Evolutionary conservation across 2,888 invertebrate genomes (phyloP), one percentile per base, ranked within the genome.

Genomic region (Abrostola tripartita): DNA sequence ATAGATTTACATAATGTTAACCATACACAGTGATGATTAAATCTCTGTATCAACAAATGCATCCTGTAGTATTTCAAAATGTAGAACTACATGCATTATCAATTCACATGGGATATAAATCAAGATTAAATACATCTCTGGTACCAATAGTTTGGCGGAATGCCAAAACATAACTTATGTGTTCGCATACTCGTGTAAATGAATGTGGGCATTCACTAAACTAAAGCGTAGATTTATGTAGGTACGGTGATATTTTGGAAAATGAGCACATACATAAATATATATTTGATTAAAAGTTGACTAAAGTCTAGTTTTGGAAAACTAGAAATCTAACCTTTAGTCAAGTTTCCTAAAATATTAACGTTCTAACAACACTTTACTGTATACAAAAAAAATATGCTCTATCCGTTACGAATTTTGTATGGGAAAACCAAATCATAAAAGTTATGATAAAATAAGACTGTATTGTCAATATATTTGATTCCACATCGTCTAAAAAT

Each of bases 121-220:
- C 82, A 82, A 75, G 70, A 79, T 78, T 82, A 79, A 84, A 80
- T 71, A 77, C 76, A 69, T 69, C 68, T 78, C 79, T 75, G 70
- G 64, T 75, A 75, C 65, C 71, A 69, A 67, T 67, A 57, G 72
- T 58, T 82, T 86, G 86, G 86, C 79, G 57, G 11, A 40, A 14
- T 51, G 81, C 86, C 86, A 86, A 84, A 72, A 68, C 62, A 78
- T 81, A 76, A 81, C 81, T 81, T 78, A 83, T 50, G 56, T 61
- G 61, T 62, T 68, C 38, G 59, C 65, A 71, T 65, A 60, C 64
- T 61, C 52, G 41, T 53, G 52, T 49, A 62, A 61, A 66, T 54
- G 14, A 60, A 52, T 55, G 50, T 63, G 60, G 51, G 59, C 57
- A 60, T 53, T 64, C 42, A 62, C 53, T 52, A 55, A 37, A 72